phyloP scores from a whole-genome alignment of 2,797 vertebrate species.

The Gambusia yucatana region DNA sequence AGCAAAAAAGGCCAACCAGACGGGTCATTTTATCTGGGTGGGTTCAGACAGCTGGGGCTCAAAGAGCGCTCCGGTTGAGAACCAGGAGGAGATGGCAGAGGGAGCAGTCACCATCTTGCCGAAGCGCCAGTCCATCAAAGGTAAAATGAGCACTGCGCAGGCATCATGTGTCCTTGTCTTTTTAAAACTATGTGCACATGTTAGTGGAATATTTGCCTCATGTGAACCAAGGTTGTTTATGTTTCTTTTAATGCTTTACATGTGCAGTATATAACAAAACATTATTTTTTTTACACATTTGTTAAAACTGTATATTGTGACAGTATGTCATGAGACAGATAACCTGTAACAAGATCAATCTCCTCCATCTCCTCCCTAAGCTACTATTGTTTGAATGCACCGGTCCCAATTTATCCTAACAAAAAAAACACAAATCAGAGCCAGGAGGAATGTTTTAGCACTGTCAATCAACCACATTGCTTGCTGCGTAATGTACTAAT shows the following conservation, averaged over 20 bases:
- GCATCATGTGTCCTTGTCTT: slow-evolving; percentile 9
- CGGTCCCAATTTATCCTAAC: too few relatives aligned
- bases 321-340: too few relatives aligned
- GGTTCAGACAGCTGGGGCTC: slow-evolving; percentile 99
- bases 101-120: slow-evolving; percentile 96
- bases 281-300: too few relatives aligned
- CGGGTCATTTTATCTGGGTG: slow-evolving; percentile 98
- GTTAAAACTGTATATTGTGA: too few relatives aligned
- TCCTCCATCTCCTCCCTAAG: too few relatives aligned
- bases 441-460: too few relatives aligned
- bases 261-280: too few relatives aligned
- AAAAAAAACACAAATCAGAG: too few relatives aligned
- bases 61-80: slow-evolving; percentile 92
- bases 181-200: slow-evolving; percentile 9
- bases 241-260: not conserved
- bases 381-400: too few relatives aligned
- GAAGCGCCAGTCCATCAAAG: slow-evolving; percentile 93
- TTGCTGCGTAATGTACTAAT: too few relatives aligned
- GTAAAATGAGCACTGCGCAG: slow-evolving; percentile 66
- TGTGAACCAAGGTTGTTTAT: slow-evolving; percentile 6
- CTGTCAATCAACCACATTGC: too few relatives aligned
- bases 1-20: slow-evolving; percentile 94
- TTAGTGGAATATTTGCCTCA: slow-evolving; percentile 3
- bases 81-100: slow-evolving; percentile 95
- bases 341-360: too few relatives aligned